Evolutionary conservation across 2,113 vertebrate genomes (phyloP).

Genomic region (Daubentonia madagascariensis): DNA sequence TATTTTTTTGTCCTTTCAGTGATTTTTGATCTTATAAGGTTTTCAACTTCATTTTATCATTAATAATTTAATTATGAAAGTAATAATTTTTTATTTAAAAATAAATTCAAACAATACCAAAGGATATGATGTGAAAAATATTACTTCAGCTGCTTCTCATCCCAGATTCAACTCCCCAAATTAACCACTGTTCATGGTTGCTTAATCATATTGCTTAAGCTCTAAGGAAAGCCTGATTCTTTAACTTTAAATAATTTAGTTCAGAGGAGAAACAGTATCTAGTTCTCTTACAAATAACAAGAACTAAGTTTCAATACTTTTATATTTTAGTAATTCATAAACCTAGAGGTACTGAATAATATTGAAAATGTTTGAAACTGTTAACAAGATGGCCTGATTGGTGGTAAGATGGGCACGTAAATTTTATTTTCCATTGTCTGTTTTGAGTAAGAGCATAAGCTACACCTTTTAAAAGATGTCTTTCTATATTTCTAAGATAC

Average conservation of each 20-base stretch:
- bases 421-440: not conserved
- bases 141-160: not conserved
- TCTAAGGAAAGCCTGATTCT: constrained; percentile 6
- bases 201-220: not conserved
- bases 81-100: constrained; percentile 13
- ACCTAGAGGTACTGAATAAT: constrained; percentile 2
- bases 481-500: not conserved
- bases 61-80: constrained; percentile 13
- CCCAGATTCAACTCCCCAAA: not conserved
- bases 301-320: not conserved
- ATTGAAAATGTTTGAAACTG: not conserved
- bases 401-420: not conserved
- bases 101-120: not conserved
- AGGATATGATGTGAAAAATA: not conserved
- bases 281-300: not conserved
- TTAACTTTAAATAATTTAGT: constrained; percentile 1
- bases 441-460: constrained; percentile 19
- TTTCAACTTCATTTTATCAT: constrained; percentile 15
- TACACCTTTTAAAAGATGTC: not conserved
- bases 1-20: constrained; percentile 12
- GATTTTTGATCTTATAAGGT: not conserved
- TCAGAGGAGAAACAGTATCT: not conserved
- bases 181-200: not conserved
- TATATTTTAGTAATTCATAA: not conserved
- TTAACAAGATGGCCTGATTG: not conserved